phyloP scores from a whole-genome alignment of 2,797 vertebrate species.

The Karalla daura region DNA sequence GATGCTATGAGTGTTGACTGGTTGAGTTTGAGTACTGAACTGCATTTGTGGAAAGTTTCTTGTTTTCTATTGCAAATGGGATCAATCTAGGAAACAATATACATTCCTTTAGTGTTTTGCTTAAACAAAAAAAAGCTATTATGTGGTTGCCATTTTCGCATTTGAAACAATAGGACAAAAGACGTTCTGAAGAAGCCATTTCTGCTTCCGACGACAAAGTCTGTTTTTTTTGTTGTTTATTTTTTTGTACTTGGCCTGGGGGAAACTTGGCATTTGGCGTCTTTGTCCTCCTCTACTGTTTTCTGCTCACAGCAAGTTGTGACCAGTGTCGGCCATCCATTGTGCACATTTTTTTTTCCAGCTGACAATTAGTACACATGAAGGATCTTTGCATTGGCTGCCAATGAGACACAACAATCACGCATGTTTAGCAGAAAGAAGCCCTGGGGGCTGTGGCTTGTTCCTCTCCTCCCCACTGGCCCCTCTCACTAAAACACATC shows the following conservation, averaged over 20 bases:
- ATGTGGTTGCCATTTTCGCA: neutral
- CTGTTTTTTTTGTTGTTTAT: slow-evolving; percentile 5
- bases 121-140: neutral
- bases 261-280: slow-evolving; percentile 22
- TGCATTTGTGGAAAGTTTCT: slow-evolving; percentile 11
- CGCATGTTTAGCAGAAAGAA: slow-evolving; percentile 32
- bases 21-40: neutral
- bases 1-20: neutral
- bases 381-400: slow-evolving; percentile 32
- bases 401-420: slow-evolving; percentile 61
- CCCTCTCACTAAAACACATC: slow-evolving; percentile 47
- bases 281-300: slow-evolving; percentile 20
- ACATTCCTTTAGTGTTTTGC: slow-evolving; percentile 5
- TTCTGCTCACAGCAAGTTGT: slow-evolving; percentile 33
- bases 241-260: neutral
- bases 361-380: slow-evolving; percentile 57
- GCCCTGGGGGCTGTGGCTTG: slow-evolving; percentile 18
- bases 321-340: slow-evolving; percentile 49
- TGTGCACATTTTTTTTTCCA: slow-evolving; percentile 49
- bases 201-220: neutral
- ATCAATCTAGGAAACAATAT: slow-evolving; percentile 17
- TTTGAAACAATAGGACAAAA: neutral
- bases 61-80: slow-evolving; percentile 19
- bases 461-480: slow-evolving; percentile 6
- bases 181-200: neutral